Evolutionary conservation across 2,888 invertebrate genomes (phyloP).

Genomic region (Xylota sylvarum): DNA sequence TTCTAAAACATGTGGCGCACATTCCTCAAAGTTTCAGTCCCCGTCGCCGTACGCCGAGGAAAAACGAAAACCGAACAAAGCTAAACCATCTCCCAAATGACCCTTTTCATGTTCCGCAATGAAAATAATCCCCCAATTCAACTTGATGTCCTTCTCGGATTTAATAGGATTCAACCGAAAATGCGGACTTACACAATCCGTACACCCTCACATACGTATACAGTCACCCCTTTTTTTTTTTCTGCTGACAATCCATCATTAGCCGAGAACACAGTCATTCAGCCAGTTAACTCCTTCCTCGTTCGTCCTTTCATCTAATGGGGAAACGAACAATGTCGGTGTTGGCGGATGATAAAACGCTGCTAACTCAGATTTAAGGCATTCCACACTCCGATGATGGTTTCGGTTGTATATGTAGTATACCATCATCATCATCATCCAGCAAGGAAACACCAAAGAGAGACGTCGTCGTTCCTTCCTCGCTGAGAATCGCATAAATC

Average conservation of each 20-base stretch:
- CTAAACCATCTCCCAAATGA: conserved; percentile 43
- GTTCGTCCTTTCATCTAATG: conserved; percentile 58
- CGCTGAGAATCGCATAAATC: conserved; percentile 70
- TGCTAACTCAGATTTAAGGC: conserved; percentile 71
- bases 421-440: neutral
- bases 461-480: conserved; percentile 59
- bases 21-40: too few species aligned
- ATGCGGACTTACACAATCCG: conserved; percentile 44
- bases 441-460: conserved; percentile 29
- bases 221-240: conserved; percentile 34
- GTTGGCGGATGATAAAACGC: conserved; percentile 74
- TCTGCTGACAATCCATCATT: conserved; percentile 73
- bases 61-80: neutral
- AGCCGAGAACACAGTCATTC: conserved; percentile 73
- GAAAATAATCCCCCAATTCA: conserved; percentile 65
- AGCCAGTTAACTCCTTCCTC: conserved; percentile 69
- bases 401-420: conserved; percentile 10
- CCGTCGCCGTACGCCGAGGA: conserved; percentile 1
- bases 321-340: conserved; percentile 67
- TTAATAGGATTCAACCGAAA: conserved; percentile 45
- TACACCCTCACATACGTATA: neutral
- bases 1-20: neutral
- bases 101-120: conserved; percentile 55
- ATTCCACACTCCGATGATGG: conserved; percentile 52
- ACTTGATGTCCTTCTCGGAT: conserved; percentile 61